Evolutionary conservation across 2,888 invertebrate genomes (phyloP), one percentile per base, ranked within the genome.

Genomic region (Noctua janthe): DNA sequence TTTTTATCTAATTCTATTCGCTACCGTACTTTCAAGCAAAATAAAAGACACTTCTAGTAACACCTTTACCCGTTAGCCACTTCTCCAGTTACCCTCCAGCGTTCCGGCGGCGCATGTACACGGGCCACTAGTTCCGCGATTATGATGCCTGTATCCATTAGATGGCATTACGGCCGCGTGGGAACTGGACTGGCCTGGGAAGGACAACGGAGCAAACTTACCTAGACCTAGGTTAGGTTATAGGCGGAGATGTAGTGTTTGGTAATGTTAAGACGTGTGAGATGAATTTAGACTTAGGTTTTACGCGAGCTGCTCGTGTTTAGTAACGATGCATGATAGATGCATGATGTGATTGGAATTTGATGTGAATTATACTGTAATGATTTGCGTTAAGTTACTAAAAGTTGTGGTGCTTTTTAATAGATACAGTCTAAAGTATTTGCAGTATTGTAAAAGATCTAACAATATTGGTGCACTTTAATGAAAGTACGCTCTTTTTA

Each of bases 121-220:
- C 47, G 67, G 59, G 75, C 49, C 84, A 54, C 77, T 76, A 82
- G 85, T 75, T 84, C 80, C 81, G 82, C 87, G 92, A 91, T 91
- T 91, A 92, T 92, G 90, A 91, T 91, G 89, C 86, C 80, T 76
- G 89, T 88, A 87, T 82, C 89, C 84, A 90, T 90, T 87, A 90
- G 88, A 73, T 82, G 86, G 90, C 81, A 90, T 90, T 94, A 94
- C 89, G 88, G 83, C 90, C 87, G 91, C 94, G 94, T 95, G 95
- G 93, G 95, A 95, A 95, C 92, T 94, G 88, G 92, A 92, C 89
- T 94, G 91, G 90, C 88, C 87, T 82, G 74, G 74, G 91, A 91
- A 92, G 92, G 90, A 90, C 91, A 86, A 56, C 72, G 76, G 74
- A 77, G 81, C 83, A 82, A 13, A 64, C 49, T 71, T 20, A n/a